Evolutionary conservation across 2,797 vertebrate genomes (phyloP), one percentile per base, ranked within the genome.

Genomic region (Fringilla coelebs): DNA sequence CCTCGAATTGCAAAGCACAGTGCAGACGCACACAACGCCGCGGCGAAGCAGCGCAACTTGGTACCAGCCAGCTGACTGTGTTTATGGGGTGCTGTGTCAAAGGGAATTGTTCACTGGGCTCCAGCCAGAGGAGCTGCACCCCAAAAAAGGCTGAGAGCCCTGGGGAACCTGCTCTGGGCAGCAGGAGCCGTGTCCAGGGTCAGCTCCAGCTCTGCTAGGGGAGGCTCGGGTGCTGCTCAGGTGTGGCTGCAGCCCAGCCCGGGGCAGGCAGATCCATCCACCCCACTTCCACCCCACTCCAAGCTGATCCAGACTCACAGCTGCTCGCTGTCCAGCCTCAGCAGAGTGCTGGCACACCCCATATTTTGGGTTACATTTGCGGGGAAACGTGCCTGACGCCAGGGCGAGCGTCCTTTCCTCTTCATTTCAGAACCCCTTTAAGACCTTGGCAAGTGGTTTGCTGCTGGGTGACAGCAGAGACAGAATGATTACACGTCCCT

Each of bases 381-480:
- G 3, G 17, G 38, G 55, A 76, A 73, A 87, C 1, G 22, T 41
- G 14, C 4, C 24, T 80, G n/a, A 57, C 0, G 0, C 17, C 3
- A 0, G 4, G 11, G 13, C 0, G 0, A 36, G 13, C 2, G 4
- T 36, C 10, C 68, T 55, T 31, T 46, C 43, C 52, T 52, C 32
- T 20, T 16, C 4, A 17, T 43, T 71, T 92, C 51, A 70, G 26
- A 62, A 29, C n/a, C 14, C 5, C 43, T 87, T 43, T 34, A 26
- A 63, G 32, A 46, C 8, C 11, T 1, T 21, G 16, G 41, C 38
- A 54, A 72, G 22, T 32, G 45, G n/a, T 61, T 89, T 80, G 25
- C 38, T 85, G 40, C 60, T 48, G n/a, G 26, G 58, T 86, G 54
- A 71, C 40, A 70, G 65, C 66, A 95, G 51, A 88, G 32, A 13